Conservation (phyloP, 2,888 invertebrate species). For the Aspidiotus destructor region DNA sequence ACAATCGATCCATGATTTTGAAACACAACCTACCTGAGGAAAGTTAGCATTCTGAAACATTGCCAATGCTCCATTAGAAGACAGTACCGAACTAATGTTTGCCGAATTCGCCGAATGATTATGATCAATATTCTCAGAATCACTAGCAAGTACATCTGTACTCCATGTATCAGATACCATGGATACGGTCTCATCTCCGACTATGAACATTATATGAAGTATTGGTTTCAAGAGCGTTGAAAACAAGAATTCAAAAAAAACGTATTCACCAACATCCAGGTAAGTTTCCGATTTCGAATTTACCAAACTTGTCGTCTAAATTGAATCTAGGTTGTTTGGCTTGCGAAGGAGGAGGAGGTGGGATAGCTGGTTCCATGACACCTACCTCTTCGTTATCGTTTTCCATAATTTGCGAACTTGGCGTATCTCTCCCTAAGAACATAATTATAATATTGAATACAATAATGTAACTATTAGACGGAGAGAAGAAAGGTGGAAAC, state of each 20-base stretch:
- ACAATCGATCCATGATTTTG: not conserved
- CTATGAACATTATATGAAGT: conserved; percentile 38
- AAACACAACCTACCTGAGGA: conserved; percentile 3
- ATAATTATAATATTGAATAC: conserved; percentile 13
- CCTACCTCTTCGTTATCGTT: conserved; percentile 52
- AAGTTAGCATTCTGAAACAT: conserved; percentile 23
- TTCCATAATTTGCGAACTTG: conserved; percentile 83
- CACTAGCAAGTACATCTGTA: conserved; percentile 93
- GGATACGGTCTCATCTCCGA: conserved; percentile 90
- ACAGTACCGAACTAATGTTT: conserved; percentile 17
- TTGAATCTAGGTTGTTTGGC: conserved; percentile 82
- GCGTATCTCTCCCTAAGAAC: conserved; percentile 79
- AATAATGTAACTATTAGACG: not conserved
- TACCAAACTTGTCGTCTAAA: conserved; percentile 96
- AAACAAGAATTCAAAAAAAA: not conserved
- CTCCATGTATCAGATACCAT: conserved; percentile 98
- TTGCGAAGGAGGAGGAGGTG: conserved; percentile 43
- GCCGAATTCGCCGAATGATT: conserved; percentile 16
- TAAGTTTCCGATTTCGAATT: conserved; percentile 80
- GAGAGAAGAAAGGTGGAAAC: not conserved
- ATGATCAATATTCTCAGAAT: conserved; percentile 85
- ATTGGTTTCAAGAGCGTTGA: no score
- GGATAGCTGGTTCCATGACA: conserved; percentile 41
- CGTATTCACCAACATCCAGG: conserved; percentile 44
- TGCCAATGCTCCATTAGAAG: conserved; percentile 19